Base-by-base conservation (phyloP, 2,113 vertebrate species). In the Struthio camelus region DNA sequence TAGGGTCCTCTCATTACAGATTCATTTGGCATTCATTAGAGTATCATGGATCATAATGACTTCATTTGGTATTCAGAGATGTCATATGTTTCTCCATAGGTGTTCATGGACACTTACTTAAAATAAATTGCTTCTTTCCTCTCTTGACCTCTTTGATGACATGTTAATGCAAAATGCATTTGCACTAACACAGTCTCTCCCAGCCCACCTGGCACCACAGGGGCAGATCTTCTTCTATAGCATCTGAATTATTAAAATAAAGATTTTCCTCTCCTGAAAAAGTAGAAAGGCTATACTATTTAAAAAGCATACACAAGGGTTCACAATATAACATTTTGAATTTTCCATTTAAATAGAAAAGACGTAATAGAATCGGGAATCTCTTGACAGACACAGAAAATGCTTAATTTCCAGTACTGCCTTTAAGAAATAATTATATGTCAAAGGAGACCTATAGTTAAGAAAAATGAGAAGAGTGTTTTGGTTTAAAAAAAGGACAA, bases 21-120 rank as follows among this genome's bases (percentile, higher is more conserved):
- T 87, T 85, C 17, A 89, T 95, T 96, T 96, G 25, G 34, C 85
- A 87, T 95, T 96, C 89, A 91, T 96, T 95, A 86, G 69, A 80
- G 36, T 93, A 86, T 84, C 85, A 62, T 50, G 53, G 56, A 93
- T 96, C 56, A 72, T 85, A 95, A 91, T 88, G 8, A 96, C 94
- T 97, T 94, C 42, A 92, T 96, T 89, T 90, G 34, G 28, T 95
- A 97, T 94, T 97, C 93, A 96, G 65, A 87, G n/a, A 78, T 92
- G 67, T 92, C 72, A 85, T 94, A 91, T 80, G 40, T 85, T 96
- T 94, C 11, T n/a, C 72, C 61, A 76, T 85, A 96, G 80, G 66
- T 97, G 83, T 93, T 94, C 78, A 42, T 69, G 61, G 83, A 89
- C 89, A 78, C 67, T n/a, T n/a, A n/a, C n/a, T 80, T 97, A 92